Evolutionary conservation across 2,113 vertebrate genomes (phyloP).

Genomic region (Notarius quadriscutis): DNA sequence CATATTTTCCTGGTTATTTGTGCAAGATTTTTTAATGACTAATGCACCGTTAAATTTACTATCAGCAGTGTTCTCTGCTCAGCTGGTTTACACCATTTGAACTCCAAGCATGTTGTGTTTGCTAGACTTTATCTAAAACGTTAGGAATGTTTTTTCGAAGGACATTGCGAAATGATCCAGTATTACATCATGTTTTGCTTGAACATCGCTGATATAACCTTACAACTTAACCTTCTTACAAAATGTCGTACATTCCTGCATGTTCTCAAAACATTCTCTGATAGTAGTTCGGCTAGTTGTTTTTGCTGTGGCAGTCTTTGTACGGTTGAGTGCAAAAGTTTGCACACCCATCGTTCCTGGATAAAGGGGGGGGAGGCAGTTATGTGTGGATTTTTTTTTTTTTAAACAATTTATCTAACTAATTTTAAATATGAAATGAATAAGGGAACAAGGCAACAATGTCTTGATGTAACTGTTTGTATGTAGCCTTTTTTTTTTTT

Average conservation of each 20-base stretch:
- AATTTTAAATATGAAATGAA: not conserved
- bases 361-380: not conserved
- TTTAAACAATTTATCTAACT: not conserved
- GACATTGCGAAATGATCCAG: not conserved
- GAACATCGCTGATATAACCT: not conserved
- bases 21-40: not conserved
- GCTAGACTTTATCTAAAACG: not conserved
- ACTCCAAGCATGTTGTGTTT: not conserved
- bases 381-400: no score
- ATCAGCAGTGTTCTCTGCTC: not conserved
- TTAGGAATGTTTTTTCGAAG: not conserved
- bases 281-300: not conserved
- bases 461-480: not conserved
- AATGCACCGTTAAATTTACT: not conserved
- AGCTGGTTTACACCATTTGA: not conserved
- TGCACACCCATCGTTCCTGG: not conserved
- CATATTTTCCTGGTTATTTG: not conserved
- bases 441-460: not conserved
- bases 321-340: not conserved
- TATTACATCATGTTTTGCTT: not conserved
- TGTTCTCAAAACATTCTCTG: not conserved
- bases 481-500: not conserved
- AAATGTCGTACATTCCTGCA: not conserved
- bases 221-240: not conserved
- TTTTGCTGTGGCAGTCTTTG: not conserved